Base-by-base conservation (phyloP, 2,888 invertebrate species). In the Automeris io region DNA sequence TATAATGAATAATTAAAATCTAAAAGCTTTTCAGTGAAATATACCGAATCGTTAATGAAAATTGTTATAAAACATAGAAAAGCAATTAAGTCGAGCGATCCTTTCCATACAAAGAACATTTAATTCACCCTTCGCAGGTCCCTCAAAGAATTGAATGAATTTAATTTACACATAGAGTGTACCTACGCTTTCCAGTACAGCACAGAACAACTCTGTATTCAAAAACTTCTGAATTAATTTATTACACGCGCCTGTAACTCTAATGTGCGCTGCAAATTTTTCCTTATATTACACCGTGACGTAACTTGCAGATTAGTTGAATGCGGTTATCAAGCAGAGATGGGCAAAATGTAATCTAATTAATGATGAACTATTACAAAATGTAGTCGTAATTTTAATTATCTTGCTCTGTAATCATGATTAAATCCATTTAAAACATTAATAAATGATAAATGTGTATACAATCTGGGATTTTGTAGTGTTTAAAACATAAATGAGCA, bases 21-120 rank as follows among this genome's bases (percentile, higher is more conserved):
- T n/a, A n/a, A n/a, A n/a, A n/a, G n/a, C n/a, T n/a, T n/a, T n/a
- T n/a, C n/a, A n/a, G 16, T 16, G 16, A 16, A 29, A n/a, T 0
- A 29, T 16, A 29, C 29, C 8, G 16, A 4, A 5, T 26, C 16
- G 7, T 16, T 29, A 29, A 29, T 29, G 29, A 16, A 29, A 29
- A 16, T 29, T 16, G 29, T 13, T 29, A 3, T 29, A 29, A 29
- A 29, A 29, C 29, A 29, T 29, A 16, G n/a, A 29, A 29, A 16
- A 29, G 29, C 29, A 29, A 29, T 29, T 29, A 29, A 29, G 16
- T 9, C 8, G 26, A 26, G 13, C 26, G 13, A n/a, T 16, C 29
- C 29, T 16, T 29, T 29, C 16, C 16, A 29, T 16, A 8, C 5
- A n/a, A 29, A 29, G 29, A 29, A 29, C 13, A 29, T 29, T 16